These are phyloP conservation scores for Lepidonotus clava DNA, from an alignment of 2,888 invertebrate species.

Conservation along the genomic window DNA sequence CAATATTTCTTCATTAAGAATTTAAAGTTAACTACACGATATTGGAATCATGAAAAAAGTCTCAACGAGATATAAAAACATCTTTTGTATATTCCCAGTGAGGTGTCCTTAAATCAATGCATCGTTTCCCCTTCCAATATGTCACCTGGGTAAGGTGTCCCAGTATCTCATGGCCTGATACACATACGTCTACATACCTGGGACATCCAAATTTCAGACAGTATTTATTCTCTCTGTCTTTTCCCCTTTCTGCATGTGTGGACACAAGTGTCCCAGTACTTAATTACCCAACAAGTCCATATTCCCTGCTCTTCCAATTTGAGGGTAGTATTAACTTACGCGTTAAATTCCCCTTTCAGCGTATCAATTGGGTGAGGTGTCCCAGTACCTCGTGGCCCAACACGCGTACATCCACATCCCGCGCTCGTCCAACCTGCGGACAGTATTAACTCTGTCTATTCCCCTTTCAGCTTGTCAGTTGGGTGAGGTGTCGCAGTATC, in stretches of 20 bases:
- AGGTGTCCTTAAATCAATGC: background rate
- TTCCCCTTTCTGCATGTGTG: slow-evolving; percentile 79
- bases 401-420: slow-evolving; percentile 89
- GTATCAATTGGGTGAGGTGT: slow-evolving; percentile 87
- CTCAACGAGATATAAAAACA: too few relatives aligned
- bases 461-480: slow-evolving; percentile 80
- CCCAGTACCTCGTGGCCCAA: slow-evolving; percentile 88
- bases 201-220: slow-evolving; percentile 82
- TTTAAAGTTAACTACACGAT: too few relatives aligned
- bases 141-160: slow-evolving; percentile 88
- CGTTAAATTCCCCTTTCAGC: too few relatives aligned
- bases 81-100: too few relatives aligned
- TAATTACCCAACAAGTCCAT: slow-evolving; percentile 89
- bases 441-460: slow-evolving; percentile 81
- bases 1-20: too few relatives aligned
- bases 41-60: too few relatives aligned
- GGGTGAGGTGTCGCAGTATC: slow-evolving; percentile 89
- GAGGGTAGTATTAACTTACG: slow-evolving; percentile 85
- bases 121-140: slow-evolving; percentile 73
- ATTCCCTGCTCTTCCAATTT: slow-evolving; percentile 84
- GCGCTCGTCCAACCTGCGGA: slow-evolving; percentile 83
- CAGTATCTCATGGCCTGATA: slow-evolving; percentile 88
- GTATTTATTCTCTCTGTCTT: background rate
- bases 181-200: slow-evolving; percentile 87
- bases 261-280: slow-evolving; percentile 89